phyloP scores from a whole-genome alignment of 2,113 vertebrate species.

The Scophthalmus maximus region DNA sequence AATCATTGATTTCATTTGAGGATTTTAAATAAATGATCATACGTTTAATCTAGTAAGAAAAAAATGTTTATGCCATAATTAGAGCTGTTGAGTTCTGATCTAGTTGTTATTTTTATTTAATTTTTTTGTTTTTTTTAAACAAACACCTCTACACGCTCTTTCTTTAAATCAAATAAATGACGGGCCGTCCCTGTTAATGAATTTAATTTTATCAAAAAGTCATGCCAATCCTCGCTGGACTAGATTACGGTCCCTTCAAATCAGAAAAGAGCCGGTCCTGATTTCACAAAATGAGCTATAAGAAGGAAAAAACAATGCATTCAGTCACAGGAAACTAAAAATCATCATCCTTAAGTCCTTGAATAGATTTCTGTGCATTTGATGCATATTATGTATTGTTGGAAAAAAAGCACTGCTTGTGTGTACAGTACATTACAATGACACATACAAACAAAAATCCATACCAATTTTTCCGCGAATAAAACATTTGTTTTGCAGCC shows the following conservation, averaged over 20 bases:
- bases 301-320: neutral
- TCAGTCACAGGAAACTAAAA: neutral
- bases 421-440: no score
- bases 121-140: neutral
- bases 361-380: neutral
- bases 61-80: slow-evolving; percentile 4
- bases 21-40: neutral
- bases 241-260: slow-evolving; percentile 19
- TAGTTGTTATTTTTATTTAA: neutral
- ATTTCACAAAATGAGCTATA: neutral
- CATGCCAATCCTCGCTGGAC: slow-evolving; percentile 18
- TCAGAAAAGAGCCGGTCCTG: slow-evolving; percentile 14
- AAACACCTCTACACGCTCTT: no score
- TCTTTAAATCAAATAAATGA: slow-evolving; percentile 57
- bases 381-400: neutral
- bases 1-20: neutral
- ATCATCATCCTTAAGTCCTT: neutral
- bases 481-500: slow-evolving; percentile 6
- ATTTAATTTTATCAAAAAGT: slow-evolving; percentile 50
- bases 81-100: neutral
- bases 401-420: neutral
- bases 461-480: neutral
- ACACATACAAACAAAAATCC: neutral
- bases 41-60: slow-evolving; percentile 13
- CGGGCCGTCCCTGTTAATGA: slow-evolving; percentile 24